phyloP scores from a whole-genome alignment of 2,797 vertebrate species.

The Coregonus sp. region DNA sequence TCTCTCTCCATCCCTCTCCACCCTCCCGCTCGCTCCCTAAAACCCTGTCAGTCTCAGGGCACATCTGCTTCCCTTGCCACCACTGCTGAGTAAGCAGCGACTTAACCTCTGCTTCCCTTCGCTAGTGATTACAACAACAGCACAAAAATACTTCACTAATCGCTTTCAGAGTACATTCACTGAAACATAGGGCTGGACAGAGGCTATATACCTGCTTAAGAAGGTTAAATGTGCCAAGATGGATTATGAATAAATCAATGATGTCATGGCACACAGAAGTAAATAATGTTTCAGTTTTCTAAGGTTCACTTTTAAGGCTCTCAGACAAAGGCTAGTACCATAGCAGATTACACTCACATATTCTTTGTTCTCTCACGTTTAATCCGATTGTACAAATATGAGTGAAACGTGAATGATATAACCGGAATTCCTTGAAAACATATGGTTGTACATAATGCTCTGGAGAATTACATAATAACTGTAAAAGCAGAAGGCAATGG shows the following conservation, averaged over 20 bases:
- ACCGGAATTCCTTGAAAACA: background rate
- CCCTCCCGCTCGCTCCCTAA: conserved; percentile 10
- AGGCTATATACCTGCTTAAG: background rate
- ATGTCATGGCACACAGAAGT: background rate
- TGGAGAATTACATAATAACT: conserved; percentile 16
- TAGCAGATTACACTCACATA: background rate
- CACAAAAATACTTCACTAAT: conserved; percentile 43
- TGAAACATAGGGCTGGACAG: background rate
- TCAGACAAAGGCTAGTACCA: background rate
- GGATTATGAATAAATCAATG: background rate
- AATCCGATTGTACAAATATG: conserved; percentile 7
- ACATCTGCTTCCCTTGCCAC: conserved; percentile 65
- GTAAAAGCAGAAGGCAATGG: conserved; percentile 28
- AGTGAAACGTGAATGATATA: background rate
- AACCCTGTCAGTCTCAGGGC: conserved; percentile 51
- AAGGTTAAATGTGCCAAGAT: background rate
- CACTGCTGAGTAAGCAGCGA: conserved; percentile 62
- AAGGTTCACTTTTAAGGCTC: background rate
- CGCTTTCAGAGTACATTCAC: conserved; percentile 24
- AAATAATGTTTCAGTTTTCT: background rate
- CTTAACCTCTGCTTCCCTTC: conserved; percentile 59
- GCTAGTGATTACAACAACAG: conserved; percentile 46
- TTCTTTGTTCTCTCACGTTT: background rate
- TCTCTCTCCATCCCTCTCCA: background rate
- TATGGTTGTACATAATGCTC: conserved; percentile 13